Evolutionary conservation across 92 coral and sea anemone species (phyloP), one percentile per base, ranked within the genome.

Genomic region (Isaurus tuberculatus): DNA sequence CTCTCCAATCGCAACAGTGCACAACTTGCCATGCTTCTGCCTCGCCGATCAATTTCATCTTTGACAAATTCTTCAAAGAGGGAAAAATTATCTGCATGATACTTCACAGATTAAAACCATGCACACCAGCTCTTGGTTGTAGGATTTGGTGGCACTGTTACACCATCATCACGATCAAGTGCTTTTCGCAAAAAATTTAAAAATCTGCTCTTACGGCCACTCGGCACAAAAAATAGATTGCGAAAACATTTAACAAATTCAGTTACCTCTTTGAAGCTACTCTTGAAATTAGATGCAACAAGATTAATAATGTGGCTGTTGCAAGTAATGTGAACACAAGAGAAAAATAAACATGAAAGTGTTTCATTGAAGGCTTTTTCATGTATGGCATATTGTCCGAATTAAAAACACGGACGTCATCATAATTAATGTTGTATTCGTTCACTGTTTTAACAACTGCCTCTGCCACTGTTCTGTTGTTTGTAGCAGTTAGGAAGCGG

Each of bases 311-410:
- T 78, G 81, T 89, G 92, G 34, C 95, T 91, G 36, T 86, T 71
- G 66, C 95, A 91, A 34, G 86, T 89, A 66, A 86, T 89, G 53
- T 91, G 90, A 25, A 86, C 79, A 23, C 88, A 91, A 14, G 25
- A 28, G 20, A 88, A 85, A 55, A 89, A 89, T 65, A 91, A 30
- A 48, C 89, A 83, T 0, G 90, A 79, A 13, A n/a, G n/a, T n/a
- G 88, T 89, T 3, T 89, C 88, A 26, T 49, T 68, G 58, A 91
- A 91, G n/a, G 89, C 95, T 40, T 91, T 91, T 88, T 91, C 90
- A 91, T 89, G 72, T 91, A 88, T 1, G 80, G 84, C 30, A 89
- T 92, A 40, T 88, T 89, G 46, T 91, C 90, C 17, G 90, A 91
- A 83, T 81, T 91, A 33, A 91, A 85, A 33, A 88, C 83, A 40